These are phyloP conservation scores for Marmota monax DNA, from an alignment of 2,113 vertebrate species.

Conservation along the genomic window DNA sequence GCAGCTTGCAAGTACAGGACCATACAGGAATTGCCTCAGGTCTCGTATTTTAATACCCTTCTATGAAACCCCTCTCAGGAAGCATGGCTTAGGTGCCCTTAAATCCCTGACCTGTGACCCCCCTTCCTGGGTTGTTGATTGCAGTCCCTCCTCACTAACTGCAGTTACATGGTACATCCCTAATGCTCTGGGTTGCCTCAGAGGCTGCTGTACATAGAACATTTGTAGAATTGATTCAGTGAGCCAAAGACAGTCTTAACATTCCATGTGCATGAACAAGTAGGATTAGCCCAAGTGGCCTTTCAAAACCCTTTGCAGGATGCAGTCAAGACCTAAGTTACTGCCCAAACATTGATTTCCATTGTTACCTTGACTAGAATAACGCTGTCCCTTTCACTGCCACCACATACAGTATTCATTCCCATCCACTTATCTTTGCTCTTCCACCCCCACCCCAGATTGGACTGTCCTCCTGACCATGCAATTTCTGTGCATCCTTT, in stretches of 20 bases:
- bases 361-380: neutral
- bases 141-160: neutral
- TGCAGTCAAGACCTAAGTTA: neutral
- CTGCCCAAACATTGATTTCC: neutral
- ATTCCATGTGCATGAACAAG: too few relatives aligned
- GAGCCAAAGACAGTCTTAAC: neutral
- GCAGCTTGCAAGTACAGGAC: neutral
- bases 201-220: neutral
- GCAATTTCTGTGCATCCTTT: neutral
- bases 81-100: neutral
- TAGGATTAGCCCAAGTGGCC: neutral
- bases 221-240: neutral
- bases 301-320: neutral
- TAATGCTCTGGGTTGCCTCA: neutral
- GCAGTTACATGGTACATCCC: neutral
- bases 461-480: too few relatives aligned
- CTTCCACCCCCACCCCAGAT: too few relatives aligned
- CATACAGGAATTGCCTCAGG: neutral
- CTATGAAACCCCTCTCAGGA: neutral
- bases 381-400: neutral
- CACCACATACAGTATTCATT: accelerated
- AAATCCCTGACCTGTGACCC: neutral
- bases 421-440: neutral
- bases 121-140: neutral
- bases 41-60: neutral